These are phyloP conservation scores for Diarsia mendica DNA, from an alignment of 2,888 invertebrate species.

Conservation along the genomic window DNA sequence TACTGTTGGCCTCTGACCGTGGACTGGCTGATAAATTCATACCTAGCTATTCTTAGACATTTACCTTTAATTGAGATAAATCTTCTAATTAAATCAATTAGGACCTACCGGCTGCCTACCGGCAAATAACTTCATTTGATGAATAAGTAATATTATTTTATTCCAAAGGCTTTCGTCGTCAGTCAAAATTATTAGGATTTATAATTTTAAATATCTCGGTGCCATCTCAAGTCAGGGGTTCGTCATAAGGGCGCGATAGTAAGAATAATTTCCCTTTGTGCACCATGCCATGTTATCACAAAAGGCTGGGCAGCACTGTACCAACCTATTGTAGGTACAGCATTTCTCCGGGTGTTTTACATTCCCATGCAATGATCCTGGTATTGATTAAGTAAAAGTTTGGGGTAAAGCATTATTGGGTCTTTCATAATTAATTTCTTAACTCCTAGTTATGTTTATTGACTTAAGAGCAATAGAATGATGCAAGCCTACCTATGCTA, in stretches of 20 bases:
- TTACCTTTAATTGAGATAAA: not conserved
- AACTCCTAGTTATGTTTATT: not conserved
- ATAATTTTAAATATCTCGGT: not conserved
- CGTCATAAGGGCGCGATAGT: not conserved
- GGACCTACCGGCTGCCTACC: not conserved
- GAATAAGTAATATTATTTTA: not conserved
- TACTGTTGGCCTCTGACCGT: not conserved
- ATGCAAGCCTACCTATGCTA: too few species aligned
- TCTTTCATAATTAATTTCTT: not conserved
- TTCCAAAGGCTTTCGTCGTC: not conserved
- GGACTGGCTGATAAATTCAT: not conserved
- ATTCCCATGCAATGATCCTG: not conserved
- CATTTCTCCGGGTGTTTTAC: not conserved
- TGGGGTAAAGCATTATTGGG: not conserved
- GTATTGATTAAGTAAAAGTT: not conserved
- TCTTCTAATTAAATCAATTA: not conserved
- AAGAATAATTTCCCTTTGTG: not conserved
- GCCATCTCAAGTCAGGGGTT: not conserved
- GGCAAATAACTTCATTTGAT: not conserved
- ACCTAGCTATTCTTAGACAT: not conserved
- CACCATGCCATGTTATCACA: not conserved
- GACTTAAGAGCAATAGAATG: not conserved
- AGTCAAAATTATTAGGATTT: not conserved
- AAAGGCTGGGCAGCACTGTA: not conserved
- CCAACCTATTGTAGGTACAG: not conserved